Conservation (phyloP, 2,888 invertebrate species). For the Rapana venosa region DNA sequence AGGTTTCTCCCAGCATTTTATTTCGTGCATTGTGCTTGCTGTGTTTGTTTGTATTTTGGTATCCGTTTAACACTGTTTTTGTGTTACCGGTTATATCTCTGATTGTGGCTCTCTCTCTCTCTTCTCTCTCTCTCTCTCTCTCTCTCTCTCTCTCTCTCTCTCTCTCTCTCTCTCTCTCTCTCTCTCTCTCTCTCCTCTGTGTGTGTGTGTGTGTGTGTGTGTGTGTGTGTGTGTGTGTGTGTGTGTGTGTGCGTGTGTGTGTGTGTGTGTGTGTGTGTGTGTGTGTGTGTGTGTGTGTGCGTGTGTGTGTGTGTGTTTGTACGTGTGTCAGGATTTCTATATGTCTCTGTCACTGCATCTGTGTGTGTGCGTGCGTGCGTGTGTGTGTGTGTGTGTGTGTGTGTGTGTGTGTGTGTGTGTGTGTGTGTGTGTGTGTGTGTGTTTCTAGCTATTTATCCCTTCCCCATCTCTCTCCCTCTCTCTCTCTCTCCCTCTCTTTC, state of each 20-base stretch:
- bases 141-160: too few species aligned
- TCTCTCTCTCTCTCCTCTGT: neutral
- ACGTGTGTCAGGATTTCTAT: neutral
- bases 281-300: constrained; percentile 10
- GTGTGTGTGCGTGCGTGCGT: neutral
- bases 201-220: constrained; percentile 3
- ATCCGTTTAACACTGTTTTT: too few species aligned
- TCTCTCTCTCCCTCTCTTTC: too few species aligned
- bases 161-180: neutral
- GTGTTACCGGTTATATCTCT: too few species aligned
- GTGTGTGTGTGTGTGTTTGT: constrained; percentile 5
- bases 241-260: neutral
- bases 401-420: neutral
- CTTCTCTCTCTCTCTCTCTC: neutral
- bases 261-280: neutral
- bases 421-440: neutral
- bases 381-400: constrained; percentile 9
- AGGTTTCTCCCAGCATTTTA: too few species aligned
- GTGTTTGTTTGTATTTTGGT: too few species aligned
- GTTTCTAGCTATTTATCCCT: too few species aligned
- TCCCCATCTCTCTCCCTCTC: too few species aligned
- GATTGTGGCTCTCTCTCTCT: neutral
- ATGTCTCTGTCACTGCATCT: neutral
- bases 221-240: constrained; percentile 3
- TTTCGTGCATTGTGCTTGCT: too few species aligned